phyloP scores from a whole-genome alignment of 2,888 invertebrate species.

The Lithosia quadra region DNA sequence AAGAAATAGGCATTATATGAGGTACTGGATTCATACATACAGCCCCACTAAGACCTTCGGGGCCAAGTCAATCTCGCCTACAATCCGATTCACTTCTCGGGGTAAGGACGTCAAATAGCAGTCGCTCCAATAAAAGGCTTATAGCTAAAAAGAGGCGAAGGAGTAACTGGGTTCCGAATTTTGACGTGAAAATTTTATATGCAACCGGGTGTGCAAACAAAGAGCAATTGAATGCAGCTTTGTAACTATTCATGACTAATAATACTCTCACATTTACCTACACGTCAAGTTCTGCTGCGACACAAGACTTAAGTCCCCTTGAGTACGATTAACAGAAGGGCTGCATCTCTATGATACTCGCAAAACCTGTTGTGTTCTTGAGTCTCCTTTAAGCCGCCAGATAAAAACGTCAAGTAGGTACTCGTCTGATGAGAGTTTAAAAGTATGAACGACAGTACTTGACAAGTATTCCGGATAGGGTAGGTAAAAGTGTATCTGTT shows the following conservation, averaged over 20 bases:
- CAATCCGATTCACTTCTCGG: no score
- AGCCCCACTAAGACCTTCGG: no score
- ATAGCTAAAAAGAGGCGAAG: no score
- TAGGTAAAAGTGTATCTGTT: not conserved
- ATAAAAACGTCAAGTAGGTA: conserved; percentile 27
- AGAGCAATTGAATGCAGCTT: not conserved
- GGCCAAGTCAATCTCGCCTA: no score
- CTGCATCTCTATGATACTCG: conserved; percentile 34
- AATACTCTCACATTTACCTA: conserved; percentile 32
- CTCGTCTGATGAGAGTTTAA: not conserved
- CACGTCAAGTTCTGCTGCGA: conserved; percentile 46
- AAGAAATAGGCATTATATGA: no score
- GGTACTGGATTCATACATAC: no score
- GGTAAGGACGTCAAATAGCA: no score
- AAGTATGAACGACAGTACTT: not conserved
- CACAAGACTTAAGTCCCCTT: conserved; percentile 44
- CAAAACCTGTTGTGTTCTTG: conserved; percentile 39
- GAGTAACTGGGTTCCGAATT: no score
- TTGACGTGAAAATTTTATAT: no score
- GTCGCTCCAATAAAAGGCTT: no score
- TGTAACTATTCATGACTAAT: not conserved
- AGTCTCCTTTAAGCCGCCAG: conserved; percentile 34
- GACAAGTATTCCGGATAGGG: not conserved
- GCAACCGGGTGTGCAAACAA: no score
- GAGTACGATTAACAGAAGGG: conserved; percentile 46